Base-by-base conservation (phyloP, 2,113 vertebrate genomes). In the Limanda limanda region DNA sequence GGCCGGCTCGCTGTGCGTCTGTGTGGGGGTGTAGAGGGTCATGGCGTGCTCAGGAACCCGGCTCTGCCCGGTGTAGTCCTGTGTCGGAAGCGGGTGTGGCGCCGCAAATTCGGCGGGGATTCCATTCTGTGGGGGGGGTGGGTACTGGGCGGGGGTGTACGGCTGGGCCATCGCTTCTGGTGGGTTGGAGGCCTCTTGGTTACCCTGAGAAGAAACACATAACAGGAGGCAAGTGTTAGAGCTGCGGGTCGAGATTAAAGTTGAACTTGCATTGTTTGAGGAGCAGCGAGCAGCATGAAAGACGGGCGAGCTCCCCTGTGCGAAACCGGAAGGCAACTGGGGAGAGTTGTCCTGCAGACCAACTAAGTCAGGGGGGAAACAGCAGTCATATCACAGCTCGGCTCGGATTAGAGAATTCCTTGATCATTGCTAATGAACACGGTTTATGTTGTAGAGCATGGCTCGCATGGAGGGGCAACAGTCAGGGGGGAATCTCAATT, bases 91-190 rank as follows among this genome's bases (percentile, higher is more conserved):
- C 3, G 95, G 93, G 55, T 96, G 95, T 1, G 96, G 95, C 0
- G 96, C 94, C 0, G 95, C 96, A 0, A 94, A 98, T 86, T 98
- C 97, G 31, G 96, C 92, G 0, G 96, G 96, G 89, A 97, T 95
- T 84, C 96, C 95, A 35, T 96, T 98, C 95, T 97, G 97, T 77
- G 96, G 96, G 2, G 96, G 96, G 0, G 96, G 96, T 0, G 96
- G 96, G 78, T 96, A 97, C 94, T 96, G 97, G 92, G 96, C 94
- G 0, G 97, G 94, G 92, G 96, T 95, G 89, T 96, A 97, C 90
- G 97, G 96, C 93, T 98, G 97, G 90, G 96, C 97, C 97, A 98
- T 98, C 2, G 96, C 95, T 90, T 98, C 97, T 67, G 96, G 96
- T 68, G 94, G 93, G 89, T 97, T 97, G 92, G 95, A 94, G 94